A percentile compares a stretch with the other conserved stretches of the same genome.
phyloP scores from a whole-genome alignment of 2,888 invertebrate genomes.

The Orchesella flavescens region DNA sequence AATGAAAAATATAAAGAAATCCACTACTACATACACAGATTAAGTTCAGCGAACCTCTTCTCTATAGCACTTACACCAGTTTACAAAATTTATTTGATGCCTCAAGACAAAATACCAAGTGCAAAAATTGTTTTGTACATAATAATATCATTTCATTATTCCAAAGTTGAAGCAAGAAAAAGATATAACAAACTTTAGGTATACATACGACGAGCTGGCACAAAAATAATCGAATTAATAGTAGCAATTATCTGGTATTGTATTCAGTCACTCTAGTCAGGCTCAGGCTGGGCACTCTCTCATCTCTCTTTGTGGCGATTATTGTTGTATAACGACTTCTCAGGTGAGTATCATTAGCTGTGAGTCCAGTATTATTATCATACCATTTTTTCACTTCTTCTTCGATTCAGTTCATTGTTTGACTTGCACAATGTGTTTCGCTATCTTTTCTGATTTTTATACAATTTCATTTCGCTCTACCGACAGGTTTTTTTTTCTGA shows the following conservation, averaged over 20 bases:
- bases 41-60: constrained; percentile 41
- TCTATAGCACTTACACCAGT: background rate
- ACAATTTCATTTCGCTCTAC: constrained; percentile 1
- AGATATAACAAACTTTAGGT: too few relatives aligned
- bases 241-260: constrained; percentile 50
- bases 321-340: constrained; percentile 57
- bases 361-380: constrained; percentile 49
- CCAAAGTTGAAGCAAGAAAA: background rate
- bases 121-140: too few relatives aligned
- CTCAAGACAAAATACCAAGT: background rate
- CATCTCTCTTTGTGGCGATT: constrained; percentile 33
- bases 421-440: background rate
- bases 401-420: background rate
- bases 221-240: constrained; percentile 59
- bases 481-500: constrained; percentile 38
- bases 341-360: constrained; percentile 53
- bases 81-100: background rate
- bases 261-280: too few relatives aligned
- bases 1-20: too few relatives aligned
- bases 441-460: constrained; percentile 1
- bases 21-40: background rate
- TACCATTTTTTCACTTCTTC: background rate
- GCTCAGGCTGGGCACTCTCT: background rate
- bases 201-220: background rate
- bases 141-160: too few relatives aligned